Evolutionary conservation across 2,797 vertebrate species (phyloP).

Genomic region (Enteromius radiatus): DNA sequence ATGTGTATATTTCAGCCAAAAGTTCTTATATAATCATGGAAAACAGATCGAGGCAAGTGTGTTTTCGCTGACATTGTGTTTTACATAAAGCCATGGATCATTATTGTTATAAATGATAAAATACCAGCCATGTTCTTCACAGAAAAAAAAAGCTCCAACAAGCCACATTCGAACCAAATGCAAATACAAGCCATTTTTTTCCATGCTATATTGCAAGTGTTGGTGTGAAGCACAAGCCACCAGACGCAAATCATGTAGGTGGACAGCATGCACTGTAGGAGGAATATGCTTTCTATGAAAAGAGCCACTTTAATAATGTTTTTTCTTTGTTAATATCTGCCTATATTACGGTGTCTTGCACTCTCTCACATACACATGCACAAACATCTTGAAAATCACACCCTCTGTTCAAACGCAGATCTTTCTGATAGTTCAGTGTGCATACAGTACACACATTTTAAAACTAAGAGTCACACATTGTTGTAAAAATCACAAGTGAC

Average conservation of each 20-base stretch:
- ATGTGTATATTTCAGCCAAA: neutral
- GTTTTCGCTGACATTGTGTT: neutral
- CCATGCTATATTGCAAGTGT: neutral
- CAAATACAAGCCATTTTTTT: neutral
- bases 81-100: neutral
- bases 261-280: neutral
- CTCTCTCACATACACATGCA: constrained; percentile 16
- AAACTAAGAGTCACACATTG: neutral
- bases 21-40: neutral
- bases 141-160: neutral
- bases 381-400: constrained; percentile 18
- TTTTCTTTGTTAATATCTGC: neutral
- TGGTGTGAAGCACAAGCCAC: neutral
- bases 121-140: neutral
- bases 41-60: neutral
- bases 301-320: neutral
- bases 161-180: neutral
- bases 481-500: neutral
- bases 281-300: neutral
- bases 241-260: neutral
- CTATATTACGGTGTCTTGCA: constrained; percentile 14
- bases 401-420: neutral
- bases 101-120: neutral
- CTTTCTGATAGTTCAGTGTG: neutral
- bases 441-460: neutral